phyloP scores from a whole-genome alignment of 2,113 vertebrate genomes.

The Lophochroa leadbeateri region DNA sequence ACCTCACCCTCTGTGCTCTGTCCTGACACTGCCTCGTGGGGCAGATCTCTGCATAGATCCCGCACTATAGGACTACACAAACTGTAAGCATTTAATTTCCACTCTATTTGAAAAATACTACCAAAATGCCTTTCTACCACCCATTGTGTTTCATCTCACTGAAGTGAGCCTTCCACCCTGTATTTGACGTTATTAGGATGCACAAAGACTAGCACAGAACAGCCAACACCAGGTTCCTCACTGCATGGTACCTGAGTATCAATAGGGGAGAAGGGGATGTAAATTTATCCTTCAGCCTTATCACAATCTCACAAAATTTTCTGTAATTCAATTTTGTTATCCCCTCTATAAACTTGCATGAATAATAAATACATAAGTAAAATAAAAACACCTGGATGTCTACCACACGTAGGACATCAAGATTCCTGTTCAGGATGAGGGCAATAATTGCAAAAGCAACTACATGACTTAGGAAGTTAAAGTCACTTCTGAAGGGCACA shows the following conservation, averaged over 20 bases:
- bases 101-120: not conserved
- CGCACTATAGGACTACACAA: not conserved
- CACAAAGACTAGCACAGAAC: not conserved
- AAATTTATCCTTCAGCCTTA: constrained; percentile 20
- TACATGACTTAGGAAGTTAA: not conserved
- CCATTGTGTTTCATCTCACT: not conserved
- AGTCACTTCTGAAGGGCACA: rapidly evolving
- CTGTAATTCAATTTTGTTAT: constrained; percentile 34
- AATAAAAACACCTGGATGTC: not conserved
- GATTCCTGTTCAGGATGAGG: not conserved
- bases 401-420: not conserved
- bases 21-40: too few species aligned
- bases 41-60: not conserved
- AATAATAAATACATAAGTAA: constrained; percentile 28
- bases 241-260: not conserved
- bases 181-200: not conserved
- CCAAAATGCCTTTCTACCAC: not conserved
- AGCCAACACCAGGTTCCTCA: not conserved
- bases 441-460: not conserved
- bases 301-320: constrained; percentile 1
- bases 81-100: not conserved
- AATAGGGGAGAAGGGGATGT: not conserved
- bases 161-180: not conserved
- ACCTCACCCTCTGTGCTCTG: rapidly evolving
- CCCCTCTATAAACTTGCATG: not conserved